Base-by-base conservation (phyloP, 1,140 invertebrate species). In the Drosophila subpulchrella region DNA sequence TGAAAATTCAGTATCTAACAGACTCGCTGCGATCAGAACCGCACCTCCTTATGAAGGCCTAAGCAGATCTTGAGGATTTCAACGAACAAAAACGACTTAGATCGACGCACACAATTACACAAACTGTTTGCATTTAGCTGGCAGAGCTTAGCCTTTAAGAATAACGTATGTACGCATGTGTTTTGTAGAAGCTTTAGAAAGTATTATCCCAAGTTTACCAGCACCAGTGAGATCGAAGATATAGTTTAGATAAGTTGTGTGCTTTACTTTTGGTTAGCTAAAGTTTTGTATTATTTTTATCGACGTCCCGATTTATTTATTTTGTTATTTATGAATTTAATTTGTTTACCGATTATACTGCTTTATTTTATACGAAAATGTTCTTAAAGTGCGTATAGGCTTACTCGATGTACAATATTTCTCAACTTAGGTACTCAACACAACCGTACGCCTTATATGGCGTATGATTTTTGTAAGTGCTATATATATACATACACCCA, bases 1-100 rank as follows among this genome's bases (percentile, higher is more conserved):
- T 92, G 77, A 92, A 92, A 75, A 92, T 84, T 17, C 91, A 91
- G 75, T 92, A 92, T 88, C 62, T 92, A 42, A 92, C 92, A 8
- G 91, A 92, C 50, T 92, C 92, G 6, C 60, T 92, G 63, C 84
- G 91, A 20, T 92, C 92, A 12, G 91, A 92, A 57, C 92, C 92
- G 20, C 91, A 92, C 75, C 68, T 92, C 12, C 62, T 92, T 48
- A 86, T 91, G 77, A 91, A 81, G 44, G 83, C 91, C 46, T 92
- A 91, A 34, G 60, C 51, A 5, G 5, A 39, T 12, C 12, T 8
- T 15, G 36, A 46, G 58, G 56, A 67, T 36, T 20, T 11, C 7
- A 68, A 63, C 59, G 7, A 47, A 53, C 41, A 17, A 68, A 57
- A 55, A 46, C 55, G 59, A 66, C 54, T 47, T 34, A 39, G 46